phyloP scores from a whole-genome alignment of 53 echinoderm and acorn worm species.

The Luidia sarsii region DNA sequence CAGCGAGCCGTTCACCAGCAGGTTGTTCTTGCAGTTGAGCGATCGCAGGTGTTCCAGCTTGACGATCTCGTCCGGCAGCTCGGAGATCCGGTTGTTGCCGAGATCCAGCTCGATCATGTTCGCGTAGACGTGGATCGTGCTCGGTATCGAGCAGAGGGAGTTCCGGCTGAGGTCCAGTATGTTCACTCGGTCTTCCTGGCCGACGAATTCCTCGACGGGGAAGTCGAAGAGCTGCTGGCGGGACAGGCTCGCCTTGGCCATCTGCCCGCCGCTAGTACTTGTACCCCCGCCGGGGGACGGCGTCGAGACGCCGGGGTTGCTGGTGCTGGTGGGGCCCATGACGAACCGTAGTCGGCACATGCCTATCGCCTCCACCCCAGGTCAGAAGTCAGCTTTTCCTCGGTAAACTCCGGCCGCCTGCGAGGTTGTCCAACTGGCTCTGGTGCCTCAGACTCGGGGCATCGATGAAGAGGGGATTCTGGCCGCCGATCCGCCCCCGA shows the following conservation, averaged over 20 bases:
- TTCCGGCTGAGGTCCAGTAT: conserved; percentile 81
- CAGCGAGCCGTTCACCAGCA: conserved; percentile 66
- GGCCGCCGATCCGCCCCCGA: no score
- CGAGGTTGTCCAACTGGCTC: no score
- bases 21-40: conserved; percentile 87
- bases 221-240: conserved; percentile 64
- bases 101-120: conserved; percentile 80
- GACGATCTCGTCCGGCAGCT: conserved; percentile 74
- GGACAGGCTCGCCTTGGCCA: conserved; percentile 52
- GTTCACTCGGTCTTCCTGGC: conserved; percentile 58
- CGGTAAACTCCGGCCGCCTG: no score
- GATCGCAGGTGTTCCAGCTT: conserved; percentile 55
- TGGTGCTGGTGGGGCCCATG: conserved; percentile 1
- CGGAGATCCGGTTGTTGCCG: conserved; percentile 76
- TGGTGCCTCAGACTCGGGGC: no score
- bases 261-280: no score
- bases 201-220: conserved; percentile 58
- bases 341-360: conserved; percentile 49
- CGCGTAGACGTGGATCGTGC: conserved; percentile 55
- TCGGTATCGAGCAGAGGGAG: conserved; percentile 66
- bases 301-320: background rate
- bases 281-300: background rate
- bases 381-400: no score
- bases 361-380: no score
- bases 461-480: no score